These are phyloP conservation scores for Cebus imitator DNA, from an alignment of 2,113 vertebrate species.

Conservation along the genomic window DNA sequence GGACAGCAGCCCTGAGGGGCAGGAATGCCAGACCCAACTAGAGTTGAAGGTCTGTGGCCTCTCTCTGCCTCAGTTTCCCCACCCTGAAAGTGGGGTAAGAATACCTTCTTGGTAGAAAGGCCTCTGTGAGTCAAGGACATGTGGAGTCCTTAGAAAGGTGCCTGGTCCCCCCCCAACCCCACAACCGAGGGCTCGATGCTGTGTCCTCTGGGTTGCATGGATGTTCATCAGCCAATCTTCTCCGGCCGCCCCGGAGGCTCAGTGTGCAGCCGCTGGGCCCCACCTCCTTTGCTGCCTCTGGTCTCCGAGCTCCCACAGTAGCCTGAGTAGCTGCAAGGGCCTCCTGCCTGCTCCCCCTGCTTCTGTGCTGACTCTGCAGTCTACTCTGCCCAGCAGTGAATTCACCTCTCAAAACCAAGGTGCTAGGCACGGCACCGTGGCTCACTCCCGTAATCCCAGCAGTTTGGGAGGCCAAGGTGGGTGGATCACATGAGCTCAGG, in stretches of 20 bases:
- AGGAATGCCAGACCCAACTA: not conserved
- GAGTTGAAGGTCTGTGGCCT: not conserved
- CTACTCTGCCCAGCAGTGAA: too few relatives aligned
- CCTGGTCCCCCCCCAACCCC: accelerated
- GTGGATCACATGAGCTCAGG: not conserved
- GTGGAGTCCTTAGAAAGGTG: accelerated
- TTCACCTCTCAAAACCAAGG: too few relatives aligned
- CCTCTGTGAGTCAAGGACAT: accelerated
- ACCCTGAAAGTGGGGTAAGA: not conserved
- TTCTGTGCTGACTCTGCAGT: not conserved
- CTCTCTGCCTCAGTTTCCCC: not conserved
- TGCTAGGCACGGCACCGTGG: too few relatives aligned
- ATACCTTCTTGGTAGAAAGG: not conserved
- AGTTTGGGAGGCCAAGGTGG: not conserved
- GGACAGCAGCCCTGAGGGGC: not conserved
- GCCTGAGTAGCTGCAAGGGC: accelerated
- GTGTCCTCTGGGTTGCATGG: too few relatives aligned
- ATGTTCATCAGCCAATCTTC: too few relatives aligned
- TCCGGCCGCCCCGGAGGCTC: too few relatives aligned
- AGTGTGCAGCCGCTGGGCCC: too few relatives aligned
- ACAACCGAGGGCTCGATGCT: accelerated
- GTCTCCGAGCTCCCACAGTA: not conserved
- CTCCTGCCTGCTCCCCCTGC: not conserved
- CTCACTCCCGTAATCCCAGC: not conserved
- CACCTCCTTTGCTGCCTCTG: not conserved